Base-by-base conservation (phyloP, 2,888 invertebrate genomes). In the Epsilonema sp. region DNA sequence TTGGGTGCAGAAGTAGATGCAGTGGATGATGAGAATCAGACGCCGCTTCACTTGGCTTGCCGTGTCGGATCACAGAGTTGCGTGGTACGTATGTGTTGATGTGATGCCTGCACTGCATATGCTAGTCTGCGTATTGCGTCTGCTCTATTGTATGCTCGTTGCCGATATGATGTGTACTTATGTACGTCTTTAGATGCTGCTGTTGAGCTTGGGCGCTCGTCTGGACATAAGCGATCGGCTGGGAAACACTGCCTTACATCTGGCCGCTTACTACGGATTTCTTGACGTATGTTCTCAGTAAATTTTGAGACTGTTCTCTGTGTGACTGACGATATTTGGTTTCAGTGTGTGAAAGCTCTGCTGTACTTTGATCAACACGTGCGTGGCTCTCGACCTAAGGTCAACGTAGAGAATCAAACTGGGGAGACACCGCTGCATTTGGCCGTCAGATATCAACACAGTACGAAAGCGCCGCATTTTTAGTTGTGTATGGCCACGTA, bases 371-470 rank as follows among this genome's bases (percentile, higher is more conserved):
- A 11, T 19, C 21, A 11, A n/a, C 16, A 11, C 16, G 39, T 39
- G 5, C 13, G 21, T 5, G 21, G 21, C 20, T 8, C 39, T 20
- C 5, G n/a, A 39, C n/a, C n/a, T n/a, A 39, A 39, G 16, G 13
- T 39, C 8, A 39, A 39, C n/a, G 5, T n/a, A 20, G 8, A 8
- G 8, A 39, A 39, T 21, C 8, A 20, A 5, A n/a, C 39, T 8
- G 39, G 39, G 13, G 39, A 39, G 5, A 39, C 39, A n/a, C 20
- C 39, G 39, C 39, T 39, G n/a, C 39, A 39, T 20, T 39, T 39
- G n/a, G 39, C 39, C n/a, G 39, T 39, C 20, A 39, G 22, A 20
- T 19, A 20, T 21, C 39, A 39, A 20, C 13, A 39, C 39, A n/a
- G 39, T 39, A 39, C n/a, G n/a, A n/a, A n/a, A n/a, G n/a, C n/a